Conservation (phyloP, 2,888 invertebrate genomes). For the Abrostola tripartita region DNA sequence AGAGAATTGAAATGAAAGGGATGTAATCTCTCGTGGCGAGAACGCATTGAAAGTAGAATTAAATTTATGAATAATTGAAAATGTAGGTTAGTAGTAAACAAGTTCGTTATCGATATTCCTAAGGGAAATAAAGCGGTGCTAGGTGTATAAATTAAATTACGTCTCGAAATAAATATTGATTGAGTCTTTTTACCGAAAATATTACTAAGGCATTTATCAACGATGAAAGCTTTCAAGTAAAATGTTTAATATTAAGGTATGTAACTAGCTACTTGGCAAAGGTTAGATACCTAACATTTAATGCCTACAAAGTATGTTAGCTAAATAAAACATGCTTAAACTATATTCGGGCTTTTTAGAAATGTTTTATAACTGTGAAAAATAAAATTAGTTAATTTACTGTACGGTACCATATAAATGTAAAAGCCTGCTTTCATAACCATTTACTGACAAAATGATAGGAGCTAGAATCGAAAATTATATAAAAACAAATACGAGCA, state of each 20-base stretch:
- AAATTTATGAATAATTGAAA: conserved; percentile 85
- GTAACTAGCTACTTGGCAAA: no score
- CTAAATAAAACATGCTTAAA: no score
- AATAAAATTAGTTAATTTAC: no score
- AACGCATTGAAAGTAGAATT: conserved; percentile 69
- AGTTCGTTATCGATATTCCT: conserved; percentile 78
- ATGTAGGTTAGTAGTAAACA: conserved; percentile 80
- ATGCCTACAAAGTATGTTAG: no score
- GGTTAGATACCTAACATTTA: no score
- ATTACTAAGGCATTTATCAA: background rate
- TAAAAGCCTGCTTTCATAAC: background rate
- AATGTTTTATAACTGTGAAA: no score
- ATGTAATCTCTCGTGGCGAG: conserved; percentile 67
- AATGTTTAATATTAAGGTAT: no score
- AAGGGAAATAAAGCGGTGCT: conserved; percentile 76
- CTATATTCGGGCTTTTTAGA: no score
- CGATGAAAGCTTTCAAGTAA: background rate
- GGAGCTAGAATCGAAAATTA: background rate
- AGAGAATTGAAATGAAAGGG: conserved; percentile 73
- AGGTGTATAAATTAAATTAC: conserved; percentile 66
- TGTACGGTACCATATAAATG: background rate
- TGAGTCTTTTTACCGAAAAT: conserved; percentile 7
- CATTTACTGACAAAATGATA: background rate
- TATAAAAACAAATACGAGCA: background rate
- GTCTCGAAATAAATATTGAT: conserved; percentile 5